Base-by-base conservation (phyloP, 92 coral and sea anemone species). In the Heteractis magnifica region DNA sequence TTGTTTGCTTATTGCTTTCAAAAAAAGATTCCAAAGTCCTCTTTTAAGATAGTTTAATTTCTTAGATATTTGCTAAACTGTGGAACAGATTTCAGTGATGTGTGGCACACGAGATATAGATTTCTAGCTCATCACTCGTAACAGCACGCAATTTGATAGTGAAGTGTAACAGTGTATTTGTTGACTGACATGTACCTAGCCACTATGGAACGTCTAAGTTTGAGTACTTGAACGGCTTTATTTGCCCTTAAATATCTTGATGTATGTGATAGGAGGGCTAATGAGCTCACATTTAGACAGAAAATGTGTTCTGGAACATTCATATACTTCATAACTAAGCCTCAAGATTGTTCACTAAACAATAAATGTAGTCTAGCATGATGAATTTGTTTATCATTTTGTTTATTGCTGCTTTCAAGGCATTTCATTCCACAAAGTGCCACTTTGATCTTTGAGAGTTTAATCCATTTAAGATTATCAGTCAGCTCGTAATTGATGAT, bases 161-260 rank as follows among this genome's bases (percentile, higher is more conserved):
- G 53, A 64, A 81, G 16, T 52, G 79, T 55, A 75, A 75, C 21
- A 53, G 62, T 52, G 52, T 18, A 34, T 71, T 41, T 56, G 86
- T 70, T 82, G 86, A 82, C 49, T 44, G 86, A 82, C 77, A 59
- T 72, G 79, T 8, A 74, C 19, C 64, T 19, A 82, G 72, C 16
- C 73, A 56, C 59, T 82, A 34, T 65, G n/a, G 21, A 49, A 72
- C 26, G 68, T 51, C 52, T 21, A 16, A 48, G 73, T 81, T 21
- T 81, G 65, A 81, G 84, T 51, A 75, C 73, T 70, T 81, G 26
- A 81, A 81, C 68, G 73, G 77, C 77, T 15, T 5, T 81, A 81
- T 81, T 70, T 68, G 50, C 77, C 55, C 70, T 68, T 19, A 5
- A 48, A 49, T 81, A 81, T 81, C 34, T 81, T 68, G 77, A 68